A percentile compares a stretch with the other conserved stretches of the same genome.
Evolutionary conservation across 2,113 vertebrate species (phyloP).

Genomic region (Agelaius phoeniceus): DNA sequence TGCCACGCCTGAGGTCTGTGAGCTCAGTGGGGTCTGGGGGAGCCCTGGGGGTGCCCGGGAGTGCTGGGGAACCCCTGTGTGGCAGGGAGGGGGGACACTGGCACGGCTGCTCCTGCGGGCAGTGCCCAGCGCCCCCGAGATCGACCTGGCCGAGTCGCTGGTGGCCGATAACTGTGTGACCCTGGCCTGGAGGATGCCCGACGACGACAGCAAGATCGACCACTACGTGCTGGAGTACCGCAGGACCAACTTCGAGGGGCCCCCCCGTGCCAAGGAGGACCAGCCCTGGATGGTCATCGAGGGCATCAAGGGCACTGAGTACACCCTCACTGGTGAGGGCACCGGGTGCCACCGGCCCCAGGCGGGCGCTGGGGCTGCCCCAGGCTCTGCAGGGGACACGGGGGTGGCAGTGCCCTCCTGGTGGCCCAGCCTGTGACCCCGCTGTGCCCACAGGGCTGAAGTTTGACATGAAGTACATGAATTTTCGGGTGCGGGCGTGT

Average conservation of each 20-base stretch:
- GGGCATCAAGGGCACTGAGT: conserved; percentile 85
- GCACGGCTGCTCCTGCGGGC: neutral
- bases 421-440: rapidly evolving
- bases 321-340: conserved; percentile 83
- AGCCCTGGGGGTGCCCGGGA: rapidly evolving
- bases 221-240: conserved; percentile 92
- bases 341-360: too few species aligned
- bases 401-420: rapidly evolving
- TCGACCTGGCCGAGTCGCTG: conserved; percentile 84
- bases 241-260: conserved; percentile 90
- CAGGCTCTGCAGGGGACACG: rapidly evolving
- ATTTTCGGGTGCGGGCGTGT: conserved; percentile 90
- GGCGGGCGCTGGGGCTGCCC: too few species aligned
- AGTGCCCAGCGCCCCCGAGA: conserved; percentile 92
- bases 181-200: conserved; percentile 84
- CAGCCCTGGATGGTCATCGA: conserved; percentile 97
- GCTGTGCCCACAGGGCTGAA: conserved; percentile 72
- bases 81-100: neutral
- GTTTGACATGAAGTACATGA: conserved; percentile 94
- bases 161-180: conserved; percentile 92
- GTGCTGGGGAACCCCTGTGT: neutral
- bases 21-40: neutral
- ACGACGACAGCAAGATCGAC: conserved; percentile 90
- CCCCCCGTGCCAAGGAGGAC: conserved; percentile 88
- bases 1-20: rapidly evolving